phyloP scores from a whole-genome alignment of 2,888 invertebrate species.

The Pristionchus entomophagus region DNA sequence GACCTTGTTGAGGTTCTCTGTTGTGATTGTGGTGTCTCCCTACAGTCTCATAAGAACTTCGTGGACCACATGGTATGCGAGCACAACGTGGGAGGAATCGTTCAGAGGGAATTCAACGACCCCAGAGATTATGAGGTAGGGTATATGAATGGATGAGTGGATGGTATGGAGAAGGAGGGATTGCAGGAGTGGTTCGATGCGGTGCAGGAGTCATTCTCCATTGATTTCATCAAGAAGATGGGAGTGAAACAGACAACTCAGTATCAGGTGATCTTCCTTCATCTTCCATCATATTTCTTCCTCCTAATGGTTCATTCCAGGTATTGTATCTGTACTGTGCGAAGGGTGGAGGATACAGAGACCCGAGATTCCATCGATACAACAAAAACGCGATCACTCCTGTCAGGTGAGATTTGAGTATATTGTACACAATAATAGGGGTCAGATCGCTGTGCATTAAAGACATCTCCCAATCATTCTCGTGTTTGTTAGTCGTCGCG shows the following conservation, averaged over 20 bases:
- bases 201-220: constrained; percentile 56
- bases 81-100: constrained; percentile 54
- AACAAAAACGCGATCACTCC: constrained; percentile 42
- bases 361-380: constrained; percentile 40
- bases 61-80: constrained; percentile 57
- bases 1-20: constrained; percentile 50
- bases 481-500: too few relatives aligned
- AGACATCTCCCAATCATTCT: too few relatives aligned
- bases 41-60: constrained; percentile 54
- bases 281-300: neutral
- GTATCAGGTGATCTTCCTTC: constrained; percentile 48
- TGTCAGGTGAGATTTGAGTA: constrained; percentile 14
- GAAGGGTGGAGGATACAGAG: constrained; percentile 51
- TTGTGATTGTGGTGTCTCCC: constrained; percentile 50
- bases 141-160: neutral
- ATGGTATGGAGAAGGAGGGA: neutral
- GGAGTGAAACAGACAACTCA: constrained; percentile 51
- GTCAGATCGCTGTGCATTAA: neutral
- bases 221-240: constrained; percentile 56
- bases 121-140: constrained; percentile 54
- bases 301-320: constrained; percentile 26
- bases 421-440: too few relatives aligned
- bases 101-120: constrained; percentile 54
- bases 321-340: constrained; percentile 56
- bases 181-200: constrained; percentile 59